Conservation (phyloP, 1,140 invertebrate genomes). For the Bombus picipes region DNA sequence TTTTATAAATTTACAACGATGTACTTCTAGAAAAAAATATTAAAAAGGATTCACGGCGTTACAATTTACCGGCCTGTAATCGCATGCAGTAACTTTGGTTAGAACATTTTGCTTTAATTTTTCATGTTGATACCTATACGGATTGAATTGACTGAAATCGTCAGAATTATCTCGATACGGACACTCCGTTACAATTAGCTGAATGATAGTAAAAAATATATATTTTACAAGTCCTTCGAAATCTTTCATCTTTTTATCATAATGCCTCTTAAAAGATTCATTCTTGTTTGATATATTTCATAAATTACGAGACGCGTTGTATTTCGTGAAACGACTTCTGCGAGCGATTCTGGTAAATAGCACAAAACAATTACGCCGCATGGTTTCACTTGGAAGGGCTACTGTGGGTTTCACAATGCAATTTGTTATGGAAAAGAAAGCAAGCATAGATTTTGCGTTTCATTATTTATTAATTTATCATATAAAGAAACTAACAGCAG, state of each 20-base stretch:
- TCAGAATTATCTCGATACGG: rapidly evolving
- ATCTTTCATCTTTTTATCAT: background rate
- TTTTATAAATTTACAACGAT: background rate
- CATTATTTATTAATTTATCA: background rate
- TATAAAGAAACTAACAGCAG: background rate
- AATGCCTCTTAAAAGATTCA: background rate
- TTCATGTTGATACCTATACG: background rate
- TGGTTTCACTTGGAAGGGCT: slow-evolving; percentile 13
- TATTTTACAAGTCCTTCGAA: background rate
- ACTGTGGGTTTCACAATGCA: background rate
- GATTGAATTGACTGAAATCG: too few species aligned
- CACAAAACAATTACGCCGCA: background rate
- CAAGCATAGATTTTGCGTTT: background rate
- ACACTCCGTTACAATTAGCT: too few species aligned
- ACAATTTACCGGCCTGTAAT: background rate
- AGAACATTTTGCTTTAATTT: background rate
- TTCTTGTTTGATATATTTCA: background rate
- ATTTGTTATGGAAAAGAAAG: background rate
- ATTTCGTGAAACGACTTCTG: background rate
- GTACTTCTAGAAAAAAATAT: background rate
- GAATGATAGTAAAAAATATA: background rate
- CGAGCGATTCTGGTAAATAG: background rate
- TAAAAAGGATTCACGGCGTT: background rate
- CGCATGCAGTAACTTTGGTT: background rate
- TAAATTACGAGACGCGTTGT: background rate